Evolutionary conservation across 1,140 invertebrate genomes (phyloP).

Genomic region (Bradynema listronoti): DNA sequence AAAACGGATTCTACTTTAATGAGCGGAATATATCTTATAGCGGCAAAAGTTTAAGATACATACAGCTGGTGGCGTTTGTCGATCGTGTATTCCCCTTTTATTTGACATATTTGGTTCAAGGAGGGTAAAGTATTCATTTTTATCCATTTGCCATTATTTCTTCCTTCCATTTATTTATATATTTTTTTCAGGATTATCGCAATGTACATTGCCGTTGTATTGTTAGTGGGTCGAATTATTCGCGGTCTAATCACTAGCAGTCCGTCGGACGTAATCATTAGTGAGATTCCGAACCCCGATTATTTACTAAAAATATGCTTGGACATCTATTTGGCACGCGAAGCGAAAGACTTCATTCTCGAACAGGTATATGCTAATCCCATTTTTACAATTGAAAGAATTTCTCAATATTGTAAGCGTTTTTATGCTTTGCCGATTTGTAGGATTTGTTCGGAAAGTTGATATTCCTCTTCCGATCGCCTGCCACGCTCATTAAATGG

Average conservation of each 20-base stretch:
- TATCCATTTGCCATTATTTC: no score
- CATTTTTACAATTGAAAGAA: no score
- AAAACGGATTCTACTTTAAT: conserved; percentile 15
- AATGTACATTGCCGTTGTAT: conserved; percentile 89
- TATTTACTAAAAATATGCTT: conserved; percentile 79
- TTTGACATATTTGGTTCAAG: conserved; percentile 43
- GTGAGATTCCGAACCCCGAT: conserved; percentile 90
- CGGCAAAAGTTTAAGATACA: conserved; percentile 32
- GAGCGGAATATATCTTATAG: conserved; percentile 20
- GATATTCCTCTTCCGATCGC: conserved; percentile 93
- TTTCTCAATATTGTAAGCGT: no score
- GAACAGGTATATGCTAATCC: no score
- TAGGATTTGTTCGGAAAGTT: conserved; percentile 90
- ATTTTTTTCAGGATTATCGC: conserved; percentile 78
- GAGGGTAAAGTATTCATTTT: conserved; percentile 51
- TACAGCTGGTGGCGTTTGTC: conserved; percentile 53
- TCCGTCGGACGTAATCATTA: conserved; percentile 88
- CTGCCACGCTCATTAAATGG: conserved; percentile 94
- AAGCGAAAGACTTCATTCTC: conserved; percentile 79
- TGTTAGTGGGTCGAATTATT: conserved; percentile 79
- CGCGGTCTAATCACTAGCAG: conserved; percentile 77
- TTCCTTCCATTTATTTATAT: no score
- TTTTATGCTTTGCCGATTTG: no score
- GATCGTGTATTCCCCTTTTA: conserved; percentile 54
- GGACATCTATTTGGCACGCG: conserved; percentile 92